Evolutionary conservation across 2,888 invertebrate species (phyloP).

Genomic region (Nephrotoma flavescens): DNA sequence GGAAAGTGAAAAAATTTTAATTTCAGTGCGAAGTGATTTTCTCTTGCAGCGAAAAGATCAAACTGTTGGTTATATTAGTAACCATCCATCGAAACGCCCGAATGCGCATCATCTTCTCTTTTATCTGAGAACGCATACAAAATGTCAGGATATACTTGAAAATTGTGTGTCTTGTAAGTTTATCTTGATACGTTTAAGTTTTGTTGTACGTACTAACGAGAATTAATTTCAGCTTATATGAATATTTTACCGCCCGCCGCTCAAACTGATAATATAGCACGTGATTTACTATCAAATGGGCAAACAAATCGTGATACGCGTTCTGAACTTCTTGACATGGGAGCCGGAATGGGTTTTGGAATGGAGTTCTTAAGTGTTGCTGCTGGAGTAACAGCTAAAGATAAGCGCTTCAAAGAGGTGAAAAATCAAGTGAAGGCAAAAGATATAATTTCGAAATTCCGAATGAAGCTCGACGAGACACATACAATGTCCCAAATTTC

Average conservation of each 20-base stretch:
- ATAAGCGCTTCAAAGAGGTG: conserved; percentile 73
- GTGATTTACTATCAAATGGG: conserved; percentile 15
- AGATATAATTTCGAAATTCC: conserved; percentile 9
- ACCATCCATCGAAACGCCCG: conserved; percentile 57
- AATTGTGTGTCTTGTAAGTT: conserved; percentile 37
- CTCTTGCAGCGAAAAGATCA: conserved; percentile 25
- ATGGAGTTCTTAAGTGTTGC: conserved; percentile 57
- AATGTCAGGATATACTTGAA: conserved; percentile 56
- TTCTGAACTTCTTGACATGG: conserved; percentile 32
- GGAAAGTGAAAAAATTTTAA: conserved; percentile 70
- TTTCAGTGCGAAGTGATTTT: conserved; percentile 45
- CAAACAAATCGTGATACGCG: conserved; percentile 16
- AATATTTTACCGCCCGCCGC: conserved; percentile 22
- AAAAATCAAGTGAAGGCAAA: conserved; percentile 41
- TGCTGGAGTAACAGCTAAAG: conserved; percentile 76
- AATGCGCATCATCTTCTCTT: conserved; percentile 58
- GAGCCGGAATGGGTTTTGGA: conserved; percentile 32
- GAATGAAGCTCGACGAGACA: conserved; percentile 9
- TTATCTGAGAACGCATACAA: conserved; percentile 59
- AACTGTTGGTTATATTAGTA: conserved; percentile 22
- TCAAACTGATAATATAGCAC: conserved; percentile 20
- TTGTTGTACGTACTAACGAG: neutral
- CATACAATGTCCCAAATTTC: neutral
- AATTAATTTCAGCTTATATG: conserved; percentile 26
- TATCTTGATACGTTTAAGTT: neutral